Percentiles rank a stretch among this genome's conserved stretches.
Conservation (phyloP, 2,797 vertebrate species). For the Phataginus tetradactyla region DNA sequence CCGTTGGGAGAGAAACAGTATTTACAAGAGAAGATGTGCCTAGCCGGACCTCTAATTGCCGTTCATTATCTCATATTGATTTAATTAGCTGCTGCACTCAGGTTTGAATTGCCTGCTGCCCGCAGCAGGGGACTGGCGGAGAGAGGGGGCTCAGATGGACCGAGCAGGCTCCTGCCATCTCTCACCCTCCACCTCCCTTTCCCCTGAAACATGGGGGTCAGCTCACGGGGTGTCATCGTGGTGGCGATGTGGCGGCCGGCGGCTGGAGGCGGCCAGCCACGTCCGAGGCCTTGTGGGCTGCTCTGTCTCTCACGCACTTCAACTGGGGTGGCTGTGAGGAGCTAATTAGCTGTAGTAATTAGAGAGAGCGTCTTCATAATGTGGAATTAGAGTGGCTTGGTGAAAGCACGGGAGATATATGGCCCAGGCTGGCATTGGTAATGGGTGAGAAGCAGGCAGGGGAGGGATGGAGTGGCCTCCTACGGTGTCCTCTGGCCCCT, state of each 20-base stretch:
- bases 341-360: constrained; percentile 87
- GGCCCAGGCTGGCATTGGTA: not conserved
- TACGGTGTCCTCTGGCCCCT: fast-evolving
- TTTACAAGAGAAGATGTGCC: constrained; percentile 93
- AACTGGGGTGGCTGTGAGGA: constrained; percentile 13
- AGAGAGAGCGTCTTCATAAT: constrained; percentile 79
- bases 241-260: not conserved
- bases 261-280: not conserved
- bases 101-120: constrained; percentile 93
- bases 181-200: not conserved
- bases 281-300: not conserved
- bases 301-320: constrained; percentile 23
- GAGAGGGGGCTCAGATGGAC: constrained; percentile 78
- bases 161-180: constrained; percentile 16
- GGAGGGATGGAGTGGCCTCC: not conserved
- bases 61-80: constrained; percentile 99
- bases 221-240: constrained; percentile 68
- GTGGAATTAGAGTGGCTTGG: constrained; percentile 67
- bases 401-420: constrained; percentile 63
- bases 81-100: constrained; percentile 96
- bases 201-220: constrained; percentile 74
- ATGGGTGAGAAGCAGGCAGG: not conserved
- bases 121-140: constrained; percentile 87
- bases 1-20: constrained; percentile 93
- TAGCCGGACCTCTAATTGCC: constrained; percentile 97